These are phyloP conservation scores for Nesidiocoris tenuis DNA, from an alignment of 2,888 invertebrate species.

Conservation along the genomic window DNA sequence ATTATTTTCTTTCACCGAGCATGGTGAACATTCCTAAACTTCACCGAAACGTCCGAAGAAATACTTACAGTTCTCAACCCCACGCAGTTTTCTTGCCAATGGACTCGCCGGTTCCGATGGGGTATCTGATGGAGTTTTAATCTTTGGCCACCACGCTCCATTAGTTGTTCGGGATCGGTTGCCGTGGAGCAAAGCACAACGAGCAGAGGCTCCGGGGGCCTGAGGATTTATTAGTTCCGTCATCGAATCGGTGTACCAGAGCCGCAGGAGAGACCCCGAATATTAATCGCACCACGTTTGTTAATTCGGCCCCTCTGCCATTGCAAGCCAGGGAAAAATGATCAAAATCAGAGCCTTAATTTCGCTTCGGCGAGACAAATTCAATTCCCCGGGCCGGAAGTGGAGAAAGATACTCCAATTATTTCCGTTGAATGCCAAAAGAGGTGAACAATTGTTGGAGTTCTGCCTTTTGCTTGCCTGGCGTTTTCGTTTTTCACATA, in stretches of 20 bases:
- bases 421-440: too few relatives aligned
- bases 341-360: background rate
- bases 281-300: slow-evolving; percentile 29
- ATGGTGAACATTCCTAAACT: too few relatives aligned
- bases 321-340: background rate
- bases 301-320: slow-evolving; percentile 14
- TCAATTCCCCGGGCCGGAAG: too few relatives aligned
- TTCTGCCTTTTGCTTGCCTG: too few relatives aligned
- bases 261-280: background rate
- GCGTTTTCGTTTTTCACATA: too few relatives aligned
- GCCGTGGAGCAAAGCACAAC: background rate
- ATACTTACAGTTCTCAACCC: too few relatives aligned
- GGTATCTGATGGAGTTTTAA: slow-evolving; percentile 13
- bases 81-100: background rate
- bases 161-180: slow-evolving; percentile 7
- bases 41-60: too few relatives aligned
- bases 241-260: slow-evolving; percentile 22
- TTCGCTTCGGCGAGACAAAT: background rate
- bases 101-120: background rate
- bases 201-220: background rate
- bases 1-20: too few relatives aligned
- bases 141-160: slow-evolving; percentile 20
- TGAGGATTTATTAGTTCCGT: slow-evolving; percentile 26
- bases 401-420: too few relatives aligned
- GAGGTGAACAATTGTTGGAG: too few relatives aligned